phyloP scores from a whole-genome alignment of 2,113 vertebrate species.

The Sorex araneus region DNA sequence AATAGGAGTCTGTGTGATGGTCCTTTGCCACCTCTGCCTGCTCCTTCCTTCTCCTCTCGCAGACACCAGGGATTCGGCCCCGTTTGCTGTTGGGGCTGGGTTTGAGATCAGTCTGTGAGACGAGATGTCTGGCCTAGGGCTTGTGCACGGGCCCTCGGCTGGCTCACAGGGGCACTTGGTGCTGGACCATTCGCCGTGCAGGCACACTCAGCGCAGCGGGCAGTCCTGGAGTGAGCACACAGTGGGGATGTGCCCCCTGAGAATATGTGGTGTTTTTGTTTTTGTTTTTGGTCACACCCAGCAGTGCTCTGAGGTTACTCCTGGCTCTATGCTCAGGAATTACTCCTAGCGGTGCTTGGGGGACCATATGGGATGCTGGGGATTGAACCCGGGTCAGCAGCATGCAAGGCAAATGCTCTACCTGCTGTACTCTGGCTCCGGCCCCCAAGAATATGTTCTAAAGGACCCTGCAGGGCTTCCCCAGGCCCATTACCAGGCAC shows the following conservation, averaged over 20 bases:
- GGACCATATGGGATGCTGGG: too few species aligned
- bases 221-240: not conserved
- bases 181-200: too few species aligned
- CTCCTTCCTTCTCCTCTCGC: not conserved
- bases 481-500: not conserved
- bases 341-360: too few species aligned
- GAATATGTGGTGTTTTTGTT: too few species aligned
- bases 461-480: not conserved
- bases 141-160: too few species aligned
- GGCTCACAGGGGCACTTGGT: too few species aligned
- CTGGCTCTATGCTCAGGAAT: too few species aligned
- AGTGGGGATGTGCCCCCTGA: not conserved
- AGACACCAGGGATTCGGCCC: not conserved
- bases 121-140: not conserved
- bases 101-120: slow-evolving; percentile 29
- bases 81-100: slow-evolving; percentile 39
- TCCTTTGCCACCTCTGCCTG: not conserved
- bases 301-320: too few species aligned
- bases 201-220: not conserved
- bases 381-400: too few species aligned
- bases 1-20: not conserved
- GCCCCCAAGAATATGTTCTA: not conserved
- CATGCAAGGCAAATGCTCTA: too few species aligned
- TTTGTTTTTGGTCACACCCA: too few species aligned
- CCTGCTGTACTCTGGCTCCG: too few species aligned